Conservation (phyloP, 2,113 vertebrate genomes). For the Peromyscus californicus region DNA sequence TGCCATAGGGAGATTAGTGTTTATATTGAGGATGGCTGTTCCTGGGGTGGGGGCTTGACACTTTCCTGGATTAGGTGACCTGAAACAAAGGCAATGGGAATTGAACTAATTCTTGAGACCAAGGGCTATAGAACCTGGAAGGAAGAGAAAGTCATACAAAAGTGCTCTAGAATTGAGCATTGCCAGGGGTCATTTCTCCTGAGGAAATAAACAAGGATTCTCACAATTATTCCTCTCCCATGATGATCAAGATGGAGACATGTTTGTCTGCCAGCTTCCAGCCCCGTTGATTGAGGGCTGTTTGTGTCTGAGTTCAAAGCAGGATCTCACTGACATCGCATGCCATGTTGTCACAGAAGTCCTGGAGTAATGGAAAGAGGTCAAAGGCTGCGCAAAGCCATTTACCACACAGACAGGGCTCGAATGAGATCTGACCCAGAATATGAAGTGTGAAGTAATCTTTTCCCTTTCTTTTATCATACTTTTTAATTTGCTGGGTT, state of each 20-base stretch:
- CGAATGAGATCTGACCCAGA: background rate
- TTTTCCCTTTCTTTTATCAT: background rate
- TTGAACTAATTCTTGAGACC: background rate
- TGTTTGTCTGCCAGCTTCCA: background rate
- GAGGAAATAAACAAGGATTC: background rate
- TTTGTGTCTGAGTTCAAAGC: background rate
- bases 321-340: background rate
- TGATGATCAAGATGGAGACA: background rate
- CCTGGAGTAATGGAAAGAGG: background rate
- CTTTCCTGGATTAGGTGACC: background rate
- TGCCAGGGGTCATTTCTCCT: background rate
- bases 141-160: background rate
- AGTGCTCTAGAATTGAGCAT: background rate
- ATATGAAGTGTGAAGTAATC: background rate
- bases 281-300: background rate
- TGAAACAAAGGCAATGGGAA: background rate
- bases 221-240: background rate
- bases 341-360: background rate
- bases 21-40: background rate
- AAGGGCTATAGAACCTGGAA: background rate
- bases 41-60: background rate
- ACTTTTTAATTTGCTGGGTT: background rate
- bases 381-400: background rate
- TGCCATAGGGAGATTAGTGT: background rate
- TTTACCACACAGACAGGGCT: background rate